Percentiles rank a stretch among this genome's conserved stretches.
phyloP scores from a whole-genome alignment of 1,140 invertebrate species.

The Cotesia glomerata region DNA sequence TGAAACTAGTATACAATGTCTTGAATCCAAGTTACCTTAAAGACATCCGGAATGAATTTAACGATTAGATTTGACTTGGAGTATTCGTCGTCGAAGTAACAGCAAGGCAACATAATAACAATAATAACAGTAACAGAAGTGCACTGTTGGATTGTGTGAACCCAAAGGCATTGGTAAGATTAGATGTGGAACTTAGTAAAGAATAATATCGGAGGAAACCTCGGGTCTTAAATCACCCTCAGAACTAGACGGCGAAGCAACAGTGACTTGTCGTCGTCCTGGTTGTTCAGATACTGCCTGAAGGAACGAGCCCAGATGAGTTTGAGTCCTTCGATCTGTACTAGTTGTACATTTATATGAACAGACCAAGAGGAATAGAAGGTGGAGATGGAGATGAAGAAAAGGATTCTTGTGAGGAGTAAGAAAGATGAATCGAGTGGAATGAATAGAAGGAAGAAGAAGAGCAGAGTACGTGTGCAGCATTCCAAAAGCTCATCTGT shows the following conservation, averaged over 20 bases:
- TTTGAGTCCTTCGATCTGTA: background rate
- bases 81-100: too few species aligned
- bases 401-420: background rate
- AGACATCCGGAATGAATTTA: too few species aligned
- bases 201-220: conserved; percentile 53
- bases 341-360: too few species aligned
- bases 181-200: conserved; percentile 52
- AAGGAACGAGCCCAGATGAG: background rate
- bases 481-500: conserved; percentile 50
- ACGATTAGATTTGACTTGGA: too few species aligned
- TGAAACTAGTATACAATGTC: too few species aligned
- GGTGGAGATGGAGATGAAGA: background rate
- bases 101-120: too few species aligned
- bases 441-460: background rate
- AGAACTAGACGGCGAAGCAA: conserved; percentile 28
- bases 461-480: conserved; percentile 45
- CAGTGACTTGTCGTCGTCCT: background rate
- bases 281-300: background rate
- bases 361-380: background rate
- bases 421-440: conserved; percentile 5
- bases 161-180: conserved; percentile 27
- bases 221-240: conserved; percentile 52
- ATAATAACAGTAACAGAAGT: too few species aligned
- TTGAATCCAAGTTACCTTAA: too few species aligned
- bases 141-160: background rate